Evolutionary conservation across 1,140 invertebrate genomes (phyloP).

Genomic region (Dendroctonus ponderosae): DNA sequence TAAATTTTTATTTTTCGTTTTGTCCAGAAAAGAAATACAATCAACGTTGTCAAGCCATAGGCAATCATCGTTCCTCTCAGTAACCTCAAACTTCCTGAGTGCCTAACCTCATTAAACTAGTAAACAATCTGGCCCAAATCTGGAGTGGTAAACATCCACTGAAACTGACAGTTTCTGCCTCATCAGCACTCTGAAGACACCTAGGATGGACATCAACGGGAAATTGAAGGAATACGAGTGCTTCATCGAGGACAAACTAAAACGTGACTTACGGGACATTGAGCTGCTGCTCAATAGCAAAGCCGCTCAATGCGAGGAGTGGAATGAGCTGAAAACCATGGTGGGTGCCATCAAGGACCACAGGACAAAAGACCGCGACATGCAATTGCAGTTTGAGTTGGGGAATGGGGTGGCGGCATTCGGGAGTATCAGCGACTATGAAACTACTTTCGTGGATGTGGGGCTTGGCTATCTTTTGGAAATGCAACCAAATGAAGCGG

Average conservation of each 20-base stretch:
- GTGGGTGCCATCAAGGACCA: conserved; percentile 37
- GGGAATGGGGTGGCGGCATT: conserved; percentile 36
- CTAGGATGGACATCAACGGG: conserved; percentile 30
- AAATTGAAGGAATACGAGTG: conserved; percentile 47
- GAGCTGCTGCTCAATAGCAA: conserved; percentile 37
- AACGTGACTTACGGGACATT: conserved; percentile 45
- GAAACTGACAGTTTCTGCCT: no score
- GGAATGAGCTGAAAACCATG: conserved; percentile 44
- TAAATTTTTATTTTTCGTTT: no score
- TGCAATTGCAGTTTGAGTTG: conserved; percentile 39
- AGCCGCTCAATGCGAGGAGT: conserved; percentile 42
- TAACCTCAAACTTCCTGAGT: no score
- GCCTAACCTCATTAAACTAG: no score
- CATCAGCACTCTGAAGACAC: no score
- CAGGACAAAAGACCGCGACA: conserved; percentile 43
- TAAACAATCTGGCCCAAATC: no score
- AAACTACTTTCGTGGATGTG: conserved; percentile 42
- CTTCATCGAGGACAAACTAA: conserved; percentile 46
- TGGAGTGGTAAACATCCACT: no score
- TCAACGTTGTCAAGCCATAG: no score
- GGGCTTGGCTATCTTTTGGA: conserved; percentile 45
- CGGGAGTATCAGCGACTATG: conserved; percentile 41
- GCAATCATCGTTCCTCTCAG: no score
- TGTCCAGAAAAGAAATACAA: no score
- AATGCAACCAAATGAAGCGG: conserved; percentile 46